Percentiles rank a stretch among this genome's conserved stretches.
Evolutionary conservation across 2,113 vertebrate genomes (phyloP).

Genomic region (Thalassoma bifasciatum): DNA sequence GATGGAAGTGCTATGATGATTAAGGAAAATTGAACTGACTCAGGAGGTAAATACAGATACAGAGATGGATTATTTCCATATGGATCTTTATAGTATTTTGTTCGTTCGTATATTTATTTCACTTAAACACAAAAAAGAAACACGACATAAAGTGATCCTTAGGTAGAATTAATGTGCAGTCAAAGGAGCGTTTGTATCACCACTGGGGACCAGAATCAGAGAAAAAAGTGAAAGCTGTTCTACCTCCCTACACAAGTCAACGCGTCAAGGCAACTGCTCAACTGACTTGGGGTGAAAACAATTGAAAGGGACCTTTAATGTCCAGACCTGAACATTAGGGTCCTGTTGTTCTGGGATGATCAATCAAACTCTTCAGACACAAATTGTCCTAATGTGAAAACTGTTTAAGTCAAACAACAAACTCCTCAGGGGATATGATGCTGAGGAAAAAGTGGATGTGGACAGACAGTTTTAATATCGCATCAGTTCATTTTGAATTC

Average conservation of each 20-base stretch:
- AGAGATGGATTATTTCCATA: background rate
- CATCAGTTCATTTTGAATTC: background rate
- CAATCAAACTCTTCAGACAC: constrained; percentile 11
- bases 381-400: background rate
- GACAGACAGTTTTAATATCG: background rate
- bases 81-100: background rate
- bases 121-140: background rate
- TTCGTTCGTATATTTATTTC: no score
- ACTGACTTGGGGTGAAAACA: background rate
- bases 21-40: background rate
- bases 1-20: background rate
- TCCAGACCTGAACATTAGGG: background rate
- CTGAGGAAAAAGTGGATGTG: no score
- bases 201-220: constrained; percentile 10
- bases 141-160: background rate
- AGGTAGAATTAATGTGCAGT: constrained; percentile 1
- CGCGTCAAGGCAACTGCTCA: no score
- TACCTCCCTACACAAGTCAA: no score
- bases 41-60: background rate
- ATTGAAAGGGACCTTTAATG: constrained; percentile 8
- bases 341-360: background rate
- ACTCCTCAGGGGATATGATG: no score
- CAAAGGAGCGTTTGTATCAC: background rate
- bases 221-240: background rate
- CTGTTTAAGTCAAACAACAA: background rate